Evolutionary conservation across 1,140 invertebrate genomes (phyloP), one percentile per base, ranked within the genome.

Genomic region (Streblospio benedicti): DNA sequence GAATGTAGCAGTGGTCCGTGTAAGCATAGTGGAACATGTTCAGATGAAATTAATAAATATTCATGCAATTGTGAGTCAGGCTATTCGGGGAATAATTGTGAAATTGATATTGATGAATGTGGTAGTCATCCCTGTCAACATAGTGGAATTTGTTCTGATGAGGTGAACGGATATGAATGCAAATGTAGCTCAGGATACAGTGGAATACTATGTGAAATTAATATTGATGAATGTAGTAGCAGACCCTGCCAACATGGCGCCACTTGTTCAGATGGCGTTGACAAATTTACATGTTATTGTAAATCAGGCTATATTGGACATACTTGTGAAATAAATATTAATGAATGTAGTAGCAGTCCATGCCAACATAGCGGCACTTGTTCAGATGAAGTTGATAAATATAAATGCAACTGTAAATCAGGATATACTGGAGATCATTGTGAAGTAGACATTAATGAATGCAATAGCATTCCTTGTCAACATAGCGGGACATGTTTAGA

Each of bases 401-500:
- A 56, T 47, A 45, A 23, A 32, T 66, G 64, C 43, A 12, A 20
- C 12, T 66, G 64, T 20, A 18, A 1, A 14, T 14, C 44, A 56
- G 53, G 53, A 2, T 56, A 38, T 32, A 18, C 16, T 4, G 62
- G 60, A 3, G 41, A 63, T 25, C 43, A 32, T 18, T 64, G 61
- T 31, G 27, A 25, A 27, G 18, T 2, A 4, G 47, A 51, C 51
- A 56, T 35, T 45, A n/a, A 50, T 25, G 51, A 62, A 25, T 64
- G 59, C 28, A 30, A 23, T 0, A 20, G 25, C 5, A 45, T n/a
- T 9, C 92, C 92, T 0, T 98, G 94, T 69, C 81, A 86, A 63
- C 95, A 97, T 75, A 87, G 86, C 20, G 94, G 90, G 0, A 86
- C 88, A 59, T 97, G 94, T 72, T 83, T 87, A 18, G 91, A 97